Percentiles rank a stretch among this genome's conserved stretches.
Evolutionary conservation across 2,113 vertebrate species (phyloP).

Genomic region (Procavia capensis): DNA sequence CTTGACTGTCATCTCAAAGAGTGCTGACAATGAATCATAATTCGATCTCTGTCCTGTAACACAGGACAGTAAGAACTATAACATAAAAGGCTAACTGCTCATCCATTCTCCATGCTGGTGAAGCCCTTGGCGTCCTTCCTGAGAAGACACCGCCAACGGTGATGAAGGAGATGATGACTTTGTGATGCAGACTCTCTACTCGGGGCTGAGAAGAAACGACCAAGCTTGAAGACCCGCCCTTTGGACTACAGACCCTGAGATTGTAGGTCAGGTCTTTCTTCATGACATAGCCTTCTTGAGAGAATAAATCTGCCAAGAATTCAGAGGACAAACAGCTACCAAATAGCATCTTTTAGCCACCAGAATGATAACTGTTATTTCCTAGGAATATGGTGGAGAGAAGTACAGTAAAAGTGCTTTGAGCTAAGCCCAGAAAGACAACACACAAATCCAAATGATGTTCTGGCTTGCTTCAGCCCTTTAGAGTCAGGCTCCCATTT

Average conservation of each 20-base stretch:
- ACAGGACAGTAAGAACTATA: slow-evolving; percentile 83
- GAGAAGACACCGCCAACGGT: slow-evolving; percentile 76
- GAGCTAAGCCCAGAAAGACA: background rate
- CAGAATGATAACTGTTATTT: background rate
- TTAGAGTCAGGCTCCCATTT: background rate
- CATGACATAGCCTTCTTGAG: slow-evolving; percentile 70
- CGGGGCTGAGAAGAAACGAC: slow-evolving; percentile 74
- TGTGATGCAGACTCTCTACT: slow-evolving; percentile 72
- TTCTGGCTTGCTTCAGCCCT: background rate
- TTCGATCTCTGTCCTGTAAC: slow-evolving; percentile 74
- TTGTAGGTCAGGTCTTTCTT: slow-evolving; percentile 70
- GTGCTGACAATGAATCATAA: slow-evolving; percentile 76
- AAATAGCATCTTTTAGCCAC: slow-evolving; percentile 66
- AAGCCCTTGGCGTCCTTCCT: slow-evolving; percentile 84
- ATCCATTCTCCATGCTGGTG: slow-evolving; percentile 78
- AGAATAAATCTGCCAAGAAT: slow-evolving; percentile 78
- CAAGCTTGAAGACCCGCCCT: slow-evolving; percentile 71
- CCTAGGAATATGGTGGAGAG: background rate
- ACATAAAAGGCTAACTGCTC: slow-evolving; percentile 80
- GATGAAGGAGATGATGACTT: slow-evolving; percentile 79
- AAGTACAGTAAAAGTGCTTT: background rate
- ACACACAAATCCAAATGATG: background rate
- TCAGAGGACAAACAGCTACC: slow-evolving; percentile 57
- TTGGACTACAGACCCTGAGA: slow-evolving; percentile 71
- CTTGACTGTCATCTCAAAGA: slow-evolving; percentile 73